These are phyloP conservation scores for Indicator indicator DNA, from an alignment of 2,113 vertebrate species.

Conservation along the genomic window DNA sequence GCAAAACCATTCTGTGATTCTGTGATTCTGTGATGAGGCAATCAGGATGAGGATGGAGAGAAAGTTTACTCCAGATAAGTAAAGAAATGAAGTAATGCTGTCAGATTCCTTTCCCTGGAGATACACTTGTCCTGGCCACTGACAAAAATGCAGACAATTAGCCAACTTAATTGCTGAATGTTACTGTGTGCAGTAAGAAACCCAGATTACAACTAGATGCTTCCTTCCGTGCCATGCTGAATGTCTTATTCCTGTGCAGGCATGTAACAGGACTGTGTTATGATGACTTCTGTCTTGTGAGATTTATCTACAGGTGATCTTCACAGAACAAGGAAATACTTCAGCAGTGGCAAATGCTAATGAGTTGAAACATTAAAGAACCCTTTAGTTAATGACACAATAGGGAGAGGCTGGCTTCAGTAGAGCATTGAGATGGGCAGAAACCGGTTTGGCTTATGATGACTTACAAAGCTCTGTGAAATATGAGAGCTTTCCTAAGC, in stretches of 20 bases:
- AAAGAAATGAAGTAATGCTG: neutral
- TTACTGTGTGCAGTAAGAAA: neutral
- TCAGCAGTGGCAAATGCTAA: neutral
- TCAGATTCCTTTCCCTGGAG: neutral
- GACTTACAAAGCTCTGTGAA: conserved; percentile 14
- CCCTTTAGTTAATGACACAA: neutral
- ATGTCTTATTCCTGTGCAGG: neutral
- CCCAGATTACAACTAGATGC: neutral
- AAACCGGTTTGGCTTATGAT: conserved; percentile 39
- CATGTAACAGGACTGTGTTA: neutral
- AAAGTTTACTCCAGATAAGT: neutral
- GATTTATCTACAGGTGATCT: neutral
- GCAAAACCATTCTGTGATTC: no score
- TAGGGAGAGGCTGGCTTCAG: neutral
- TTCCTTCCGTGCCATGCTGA: neutral
- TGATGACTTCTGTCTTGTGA: neutral
- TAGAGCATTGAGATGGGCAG: neutral
- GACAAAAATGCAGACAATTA: neutral
- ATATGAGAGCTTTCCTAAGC: conserved; percentile 28
- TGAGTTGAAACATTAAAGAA: neutral
- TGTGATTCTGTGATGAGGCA: no score
- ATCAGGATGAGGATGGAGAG: neutral
- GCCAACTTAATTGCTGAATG: neutral
- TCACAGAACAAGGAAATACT: neutral
- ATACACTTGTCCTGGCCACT: neutral